Conservation (phyloP, 2,113 vertebrate genomes). For the Climacteris rufus region DNA sequence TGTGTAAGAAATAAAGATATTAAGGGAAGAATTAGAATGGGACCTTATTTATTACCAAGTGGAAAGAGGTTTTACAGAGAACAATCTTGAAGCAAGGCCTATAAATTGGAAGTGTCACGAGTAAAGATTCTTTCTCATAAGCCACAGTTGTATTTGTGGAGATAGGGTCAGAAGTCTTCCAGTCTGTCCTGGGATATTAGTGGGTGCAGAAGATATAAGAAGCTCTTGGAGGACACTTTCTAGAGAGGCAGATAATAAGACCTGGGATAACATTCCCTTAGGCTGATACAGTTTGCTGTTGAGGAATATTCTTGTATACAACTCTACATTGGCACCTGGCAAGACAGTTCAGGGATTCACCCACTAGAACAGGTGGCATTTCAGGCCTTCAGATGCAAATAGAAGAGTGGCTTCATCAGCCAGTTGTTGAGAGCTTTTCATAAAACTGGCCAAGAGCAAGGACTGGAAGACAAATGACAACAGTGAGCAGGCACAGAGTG, state of each 20-base stretch:
- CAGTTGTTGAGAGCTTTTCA: not conserved
- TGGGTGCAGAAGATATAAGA: not conserved
- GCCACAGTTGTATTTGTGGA: not conserved
- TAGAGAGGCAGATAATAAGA: not conserved
- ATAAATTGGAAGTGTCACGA: not conserved
- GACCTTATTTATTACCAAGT: not conserved
- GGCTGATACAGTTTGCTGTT: not conserved
- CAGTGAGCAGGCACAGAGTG: not conserved
- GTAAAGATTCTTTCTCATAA: not conserved
- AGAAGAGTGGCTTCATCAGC: not conserved
- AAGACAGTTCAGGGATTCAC: not conserved
- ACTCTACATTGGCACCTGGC: not conserved
- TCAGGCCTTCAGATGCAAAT: not conserved
- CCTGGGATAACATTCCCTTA: not conserved
- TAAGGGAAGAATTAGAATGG: not conserved
- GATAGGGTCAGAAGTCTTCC: not conserved
- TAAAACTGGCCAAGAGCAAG: not conserved
- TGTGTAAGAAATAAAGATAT: not conserved
- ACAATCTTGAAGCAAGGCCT: not conserved
- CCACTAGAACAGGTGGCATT: not conserved
- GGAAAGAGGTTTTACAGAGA: not conserved
- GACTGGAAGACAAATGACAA: not conserved
- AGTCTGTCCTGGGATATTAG: not conserved
- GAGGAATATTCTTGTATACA: not conserved
- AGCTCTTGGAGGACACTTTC: not conserved